Percentiles rank a stretch among this genome's conserved stretches.
Evolutionary conservation across 2,113 vertebrate species (phyloP).

Genomic region (Ictidomys tridecemlineatus): DNA sequence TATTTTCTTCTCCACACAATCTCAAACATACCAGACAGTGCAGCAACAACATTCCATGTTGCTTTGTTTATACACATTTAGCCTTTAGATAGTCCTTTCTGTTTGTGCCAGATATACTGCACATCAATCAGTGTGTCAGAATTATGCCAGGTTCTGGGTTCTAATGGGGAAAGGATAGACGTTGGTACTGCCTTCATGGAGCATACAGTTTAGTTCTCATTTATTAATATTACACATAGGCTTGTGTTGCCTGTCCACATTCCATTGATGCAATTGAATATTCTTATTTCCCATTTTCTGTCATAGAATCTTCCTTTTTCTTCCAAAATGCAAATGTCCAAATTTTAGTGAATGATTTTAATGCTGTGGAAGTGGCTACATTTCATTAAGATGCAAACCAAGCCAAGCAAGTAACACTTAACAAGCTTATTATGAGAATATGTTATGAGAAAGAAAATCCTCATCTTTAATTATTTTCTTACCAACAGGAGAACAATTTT

Average conservation of each 20-base stretch:
- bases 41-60: not conserved
- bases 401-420: constrained; percentile 57
- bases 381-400: constrained; percentile 70
- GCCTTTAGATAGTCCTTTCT: not conserved
- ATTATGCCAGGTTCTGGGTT: not conserved
- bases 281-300: constrained; percentile 22
- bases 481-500: constrained; percentile 29
- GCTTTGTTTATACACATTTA: constrained; percentile 11
- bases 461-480: constrained; percentile 68
- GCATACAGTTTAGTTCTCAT: not conserved
- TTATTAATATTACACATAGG: not conserved
- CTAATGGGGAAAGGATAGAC: not conserved
- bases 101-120: not conserved
- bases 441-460: constrained; percentile 56
- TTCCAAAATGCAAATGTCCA: constrained; percentile 26
- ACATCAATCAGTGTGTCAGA: not conserved
- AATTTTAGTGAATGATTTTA: constrained; percentile 61
- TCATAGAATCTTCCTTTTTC: constrained; percentile 31
- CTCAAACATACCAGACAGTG: not conserved
- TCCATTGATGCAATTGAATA: not conserved
- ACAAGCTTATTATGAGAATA: constrained; percentile 56
- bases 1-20: not conserved
- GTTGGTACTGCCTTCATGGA: not conserved
- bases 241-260: not conserved
- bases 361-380: constrained; percentile 59